Evolutionary conservation across 2,888 invertebrate species (phyloP).

Genomic region (Caenorhabditis macrosperma): DNA sequence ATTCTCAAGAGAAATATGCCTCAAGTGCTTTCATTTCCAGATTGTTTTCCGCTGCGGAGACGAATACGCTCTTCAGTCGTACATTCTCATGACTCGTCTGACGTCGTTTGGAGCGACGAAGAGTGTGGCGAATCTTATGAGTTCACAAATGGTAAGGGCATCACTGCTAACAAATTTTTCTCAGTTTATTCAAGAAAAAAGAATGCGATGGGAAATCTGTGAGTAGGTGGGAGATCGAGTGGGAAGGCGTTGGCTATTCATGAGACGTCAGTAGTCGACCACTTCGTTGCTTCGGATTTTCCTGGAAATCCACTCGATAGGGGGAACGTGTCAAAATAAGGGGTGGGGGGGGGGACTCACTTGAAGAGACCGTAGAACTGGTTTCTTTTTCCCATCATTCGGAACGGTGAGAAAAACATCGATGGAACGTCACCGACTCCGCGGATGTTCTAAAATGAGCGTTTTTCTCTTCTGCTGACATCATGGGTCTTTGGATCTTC

Average conservation of each 20-base stretch:
- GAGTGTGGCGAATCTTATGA: conserved; percentile 70
- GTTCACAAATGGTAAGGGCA: conserved; percentile 68
- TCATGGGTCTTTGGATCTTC: too few species aligned
- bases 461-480: neutral
- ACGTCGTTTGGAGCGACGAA: conserved; percentile 59
- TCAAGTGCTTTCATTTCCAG: conserved; percentile 14
- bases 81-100: conserved; percentile 51
- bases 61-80: conserved; percentile 54
- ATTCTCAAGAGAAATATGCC: conserved; percentile 16
- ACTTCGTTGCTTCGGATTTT: conserved; percentile 57
- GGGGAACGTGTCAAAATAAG: neutral
- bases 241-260: neutral
- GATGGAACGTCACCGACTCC: conserved; percentile 50
- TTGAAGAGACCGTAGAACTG: conserved; percentile 67
- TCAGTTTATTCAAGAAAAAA: neutral
- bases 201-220: neutral
- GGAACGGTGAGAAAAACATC: conserved; percentile 68
- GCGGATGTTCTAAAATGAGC: conserved; percentile 50
- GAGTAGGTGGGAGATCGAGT: conserved; percentile 6
- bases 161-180: conserved; percentile 17
- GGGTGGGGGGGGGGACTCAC: conserved; percentile 28
- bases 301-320: too few species aligned
- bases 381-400: conserved; percentile 67
- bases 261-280: conserved; percentile 37
- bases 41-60: conserved; percentile 40